Conservation (phyloP, 2,888 invertebrate genomes). For the Heliconius sara region DNA sequence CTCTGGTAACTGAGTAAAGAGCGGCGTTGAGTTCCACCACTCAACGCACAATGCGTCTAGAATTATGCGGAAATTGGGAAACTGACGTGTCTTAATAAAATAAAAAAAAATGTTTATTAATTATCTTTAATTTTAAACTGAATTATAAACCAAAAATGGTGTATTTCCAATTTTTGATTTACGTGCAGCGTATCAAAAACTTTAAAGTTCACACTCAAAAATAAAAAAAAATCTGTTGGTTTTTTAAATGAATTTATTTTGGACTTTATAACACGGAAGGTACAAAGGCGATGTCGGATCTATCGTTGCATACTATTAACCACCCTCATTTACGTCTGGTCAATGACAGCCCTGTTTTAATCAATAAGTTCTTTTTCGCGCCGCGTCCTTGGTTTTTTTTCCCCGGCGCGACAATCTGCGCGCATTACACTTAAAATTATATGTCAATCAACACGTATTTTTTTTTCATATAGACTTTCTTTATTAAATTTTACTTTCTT, state of each 20-base stretch:
- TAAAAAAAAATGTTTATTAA: no score
- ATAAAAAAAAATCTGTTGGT: neutral
- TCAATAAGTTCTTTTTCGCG: slow-evolving; percentile 84
- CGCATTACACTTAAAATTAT: slow-evolving; percentile 76
- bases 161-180: no score
- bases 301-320: slow-evolving; percentile 80
- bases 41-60: no score
- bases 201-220: neutral
- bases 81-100: no score
- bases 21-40: no score
- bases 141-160: neutral
- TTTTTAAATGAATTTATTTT: neutral
- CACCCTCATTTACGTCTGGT: slow-evolving; percentile 84
- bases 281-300: slow-evolving; percentile 52
- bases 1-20: no score
- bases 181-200: no score
- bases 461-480: slow-evolving; percentile 60
- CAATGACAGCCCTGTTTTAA: slow-evolving; percentile 83
- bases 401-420: slow-evolving; percentile 82
- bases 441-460: slow-evolving; percentile 73
- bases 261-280: slow-evolving; percentile 16
- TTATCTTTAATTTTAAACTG: neutral
- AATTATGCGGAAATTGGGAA: no score
- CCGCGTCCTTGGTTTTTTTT: slow-evolving; percentile 82
- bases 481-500: slow-evolving; percentile 68